Percentiles rank a stretch among this genome's conserved stretches.
phyloP scores from a whole-genome alignment of 2,888 invertebrate genomes.

The Tiliacea aurago region DNA sequence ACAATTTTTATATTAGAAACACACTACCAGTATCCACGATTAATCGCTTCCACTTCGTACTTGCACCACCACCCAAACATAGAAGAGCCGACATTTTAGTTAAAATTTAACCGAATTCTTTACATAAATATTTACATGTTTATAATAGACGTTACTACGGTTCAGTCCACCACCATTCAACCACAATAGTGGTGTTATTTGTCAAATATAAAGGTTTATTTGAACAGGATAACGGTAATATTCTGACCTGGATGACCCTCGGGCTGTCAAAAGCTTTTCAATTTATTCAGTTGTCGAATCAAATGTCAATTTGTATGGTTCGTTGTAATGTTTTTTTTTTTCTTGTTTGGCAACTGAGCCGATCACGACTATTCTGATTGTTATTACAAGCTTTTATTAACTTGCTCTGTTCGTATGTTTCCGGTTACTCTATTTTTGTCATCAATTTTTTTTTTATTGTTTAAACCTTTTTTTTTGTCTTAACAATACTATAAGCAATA shows the following conservation, averaged over 20 bases:
- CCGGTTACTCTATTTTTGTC: no score
- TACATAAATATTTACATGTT: constrained; percentile 84
- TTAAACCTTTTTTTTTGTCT: no score
- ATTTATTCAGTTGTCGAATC: constrained; percentile 37
- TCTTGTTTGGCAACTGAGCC: no score
- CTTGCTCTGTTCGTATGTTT: no score
- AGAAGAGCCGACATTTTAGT: constrained; percentile 70
- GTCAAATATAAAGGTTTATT: constrained; percentile 53
- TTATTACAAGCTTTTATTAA: neutral
- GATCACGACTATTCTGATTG: no score
- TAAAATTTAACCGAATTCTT: constrained; percentile 80
- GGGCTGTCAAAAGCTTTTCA: constrained; percentile 15
- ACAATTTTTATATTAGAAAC: neutral
- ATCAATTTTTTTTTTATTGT: no score
- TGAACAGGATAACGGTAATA: constrained; percentile 52
- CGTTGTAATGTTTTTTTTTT: neutral
- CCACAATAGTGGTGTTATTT: constrained; percentile 37
- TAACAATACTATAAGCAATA: no score
- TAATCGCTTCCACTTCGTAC: constrained; percentile 24
- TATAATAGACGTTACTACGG: constrained; percentile 70
- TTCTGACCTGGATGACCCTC: constrained; percentile 20
- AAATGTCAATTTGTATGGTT: constrained; percentile 13
- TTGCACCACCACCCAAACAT: constrained; percentile 43
- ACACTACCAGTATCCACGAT: no score
- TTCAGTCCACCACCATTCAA: constrained; percentile 16